Base-by-base conservation (phyloP, 1,140 invertebrate species). In the Cydia pomonella region DNA sequence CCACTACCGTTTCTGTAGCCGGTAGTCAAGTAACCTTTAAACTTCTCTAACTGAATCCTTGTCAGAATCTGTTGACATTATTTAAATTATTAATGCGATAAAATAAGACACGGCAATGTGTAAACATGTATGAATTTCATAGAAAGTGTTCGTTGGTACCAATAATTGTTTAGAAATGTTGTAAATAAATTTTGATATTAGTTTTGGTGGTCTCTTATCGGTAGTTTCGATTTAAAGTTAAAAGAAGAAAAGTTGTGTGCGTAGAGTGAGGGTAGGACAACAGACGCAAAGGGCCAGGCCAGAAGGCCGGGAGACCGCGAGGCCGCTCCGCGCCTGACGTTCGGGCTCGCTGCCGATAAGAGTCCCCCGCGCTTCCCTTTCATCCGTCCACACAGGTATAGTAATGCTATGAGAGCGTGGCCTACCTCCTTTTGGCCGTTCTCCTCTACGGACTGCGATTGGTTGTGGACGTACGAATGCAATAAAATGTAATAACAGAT, bases 401-500 rank as follows among this genome's bases (percentile, higher is more conserved):
- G 73, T 76, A 76, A 76, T 75, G 64, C 81, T 88, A 87, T 83
- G 80, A 89, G 84, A 87, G 84, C 83, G 80, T 84, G 78, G 85
- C 91, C 89, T 93, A 93, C 91, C 91, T 93, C 91, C 83, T 85
- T 92, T 77, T 90, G 91, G 86, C 89, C 91, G 88, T 92, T 92
- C 84, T 93, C 91, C 88, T 92, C 90, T 92, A 93, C 91, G 84
- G 91, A 90, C 91, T 93, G 91, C 91, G 90, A 92, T 93, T 91
- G 89, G 91, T 92, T 91, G 90, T 92, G 85, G 91, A 90, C 90
- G 90, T 85, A 92, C 87, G 91, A 93, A 93, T 93, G 91, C 91
- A 93, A 93, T 92, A 92, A 93, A 92, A 93, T 91, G 85, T 90
- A 91, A 92, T 86, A 92, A 92, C 84, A 93, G 89, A 86, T 93